Conservation (phyloP, 2,888 invertebrate genomes). For the Catocala fraxini region DNA sequence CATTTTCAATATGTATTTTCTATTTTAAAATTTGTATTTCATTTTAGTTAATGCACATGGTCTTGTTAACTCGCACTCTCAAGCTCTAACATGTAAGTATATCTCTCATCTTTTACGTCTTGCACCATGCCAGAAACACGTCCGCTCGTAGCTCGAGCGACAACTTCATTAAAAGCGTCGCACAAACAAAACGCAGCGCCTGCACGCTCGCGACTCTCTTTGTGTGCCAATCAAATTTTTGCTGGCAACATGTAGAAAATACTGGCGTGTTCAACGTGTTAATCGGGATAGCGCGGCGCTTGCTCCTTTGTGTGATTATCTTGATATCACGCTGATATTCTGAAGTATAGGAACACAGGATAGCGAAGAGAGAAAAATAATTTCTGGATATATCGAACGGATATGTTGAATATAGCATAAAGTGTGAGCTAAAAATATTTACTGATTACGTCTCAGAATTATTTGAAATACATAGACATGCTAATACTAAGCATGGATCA, state of each 20-base stretch:
- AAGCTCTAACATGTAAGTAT: not conserved
- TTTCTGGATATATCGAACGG: too few species aligned
- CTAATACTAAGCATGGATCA: too few species aligned
- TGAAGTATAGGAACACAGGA: not conserved
- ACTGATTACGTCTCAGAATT: too few species aligned
- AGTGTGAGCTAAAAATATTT: too few species aligned
- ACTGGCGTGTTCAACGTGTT: slow-evolving; percentile 34
- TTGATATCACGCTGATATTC: slow-evolving; percentile 3
- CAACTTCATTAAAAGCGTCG: slow-evolving; percentile 73
- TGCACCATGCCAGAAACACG: slow-evolving; percentile 20
- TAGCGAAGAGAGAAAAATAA: too few species aligned
- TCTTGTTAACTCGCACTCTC: too few species aligned
- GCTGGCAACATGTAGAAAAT: slow-evolving; percentile 42
- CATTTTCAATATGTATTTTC: too few species aligned
- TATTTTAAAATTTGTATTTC: too few species aligned
- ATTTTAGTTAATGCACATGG: too few species aligned
- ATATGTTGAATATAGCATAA: too few species aligned
- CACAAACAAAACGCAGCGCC: slow-evolving; percentile 64
- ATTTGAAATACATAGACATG: too few species aligned
- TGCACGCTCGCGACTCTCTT: slow-evolving; percentile 57
- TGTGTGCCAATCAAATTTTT: slow-evolving; percentile 75
- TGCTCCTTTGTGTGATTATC: slow-evolving; percentile 15
- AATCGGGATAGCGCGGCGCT: slow-evolving; percentile 13
- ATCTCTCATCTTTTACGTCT: not conserved
- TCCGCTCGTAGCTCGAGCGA: slow-evolving; percentile 54